Evolutionary conservation across 2,888 invertebrate genomes (phyloP).

Genomic region (Seladonia tumulorum): DNA sequence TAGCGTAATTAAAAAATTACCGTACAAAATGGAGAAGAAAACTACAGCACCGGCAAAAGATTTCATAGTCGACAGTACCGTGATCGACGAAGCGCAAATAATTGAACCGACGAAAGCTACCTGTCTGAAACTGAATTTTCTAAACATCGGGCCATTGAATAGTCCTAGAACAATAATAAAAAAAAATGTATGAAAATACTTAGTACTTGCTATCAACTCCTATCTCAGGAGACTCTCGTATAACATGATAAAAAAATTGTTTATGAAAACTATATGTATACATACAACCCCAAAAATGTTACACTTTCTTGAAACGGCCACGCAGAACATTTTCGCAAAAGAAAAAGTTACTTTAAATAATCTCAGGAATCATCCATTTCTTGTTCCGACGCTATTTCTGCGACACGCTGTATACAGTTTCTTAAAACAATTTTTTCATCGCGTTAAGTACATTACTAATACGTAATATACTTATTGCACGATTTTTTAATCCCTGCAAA

Average conservation of each 20-base stretch:
- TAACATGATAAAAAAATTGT: too few relatives aligned
- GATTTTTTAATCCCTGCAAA: not conserved
- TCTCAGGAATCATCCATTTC: too few relatives aligned
- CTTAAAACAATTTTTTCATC: too few relatives aligned
- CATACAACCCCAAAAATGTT: too few relatives aligned
- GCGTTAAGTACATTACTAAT: too few relatives aligned
- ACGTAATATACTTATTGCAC: too few relatives aligned
- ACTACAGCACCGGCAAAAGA: constrained; percentile 88
- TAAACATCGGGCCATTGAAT: constrained; percentile 88
- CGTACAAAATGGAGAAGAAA: constrained; percentile 89
- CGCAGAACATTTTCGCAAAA: too few relatives aligned
- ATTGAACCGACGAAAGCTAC: constrained; percentile 86
- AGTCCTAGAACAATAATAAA: constrained; percentile 88
- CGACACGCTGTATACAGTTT: too few relatives aligned
- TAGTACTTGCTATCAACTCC: not conserved
- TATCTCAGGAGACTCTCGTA: not conserved
- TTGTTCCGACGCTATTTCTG: too few relatives aligned
- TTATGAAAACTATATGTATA: too few relatives aligned
- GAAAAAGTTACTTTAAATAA: too few relatives aligned
- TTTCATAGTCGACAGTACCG: constrained; percentile 87
- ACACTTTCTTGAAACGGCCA: too few relatives aligned
- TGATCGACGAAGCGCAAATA: constrained; percentile 85
- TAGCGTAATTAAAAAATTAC: constrained; percentile 83
- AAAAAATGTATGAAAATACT: not conserved
- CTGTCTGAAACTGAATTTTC: constrained; percentile 88